Evolutionary conservation across 2,113 vertebrate species (phyloP), one percentile per base, ranked within the genome.

Genomic region (Hippocampus guttulatus): DNA sequence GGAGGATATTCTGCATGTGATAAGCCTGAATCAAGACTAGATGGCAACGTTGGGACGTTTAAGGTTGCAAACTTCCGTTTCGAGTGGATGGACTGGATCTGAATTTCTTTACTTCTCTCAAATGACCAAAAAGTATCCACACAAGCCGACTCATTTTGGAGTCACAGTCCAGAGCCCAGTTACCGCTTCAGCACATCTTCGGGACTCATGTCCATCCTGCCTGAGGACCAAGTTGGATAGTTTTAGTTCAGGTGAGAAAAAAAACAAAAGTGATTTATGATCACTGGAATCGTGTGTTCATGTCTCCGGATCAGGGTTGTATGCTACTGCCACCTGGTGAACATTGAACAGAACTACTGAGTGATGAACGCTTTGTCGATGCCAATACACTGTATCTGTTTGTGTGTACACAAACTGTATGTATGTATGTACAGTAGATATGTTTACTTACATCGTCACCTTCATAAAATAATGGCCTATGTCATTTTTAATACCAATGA

Each of bases 331-430:
- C 90, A 76, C 79, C 88, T 89, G 80, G 83, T 67, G 43, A 20
- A 14, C 64, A 47, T 14, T 43, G 23, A 65, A 47, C 15, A 49
- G 23, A 65, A 43, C 38, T 64, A 64, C 62, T 64, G 62, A 64
- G 21, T 68, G 71, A 4, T 8, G 16, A 75, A 75, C 2, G 3
- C 27, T 25, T 33, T 30, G 58, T 61, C 7, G 18, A 38, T 5
- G 74, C 62, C 55, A 85, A 79, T 83, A 89, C 85, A 91, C 78
- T 88, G 87, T 85, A 87, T 78, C 85, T 88, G 83, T 89, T 90
- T 91, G 87, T 88, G 81, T 83, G 68, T 77, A 75, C 65, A 68
- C 69, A 80, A 71, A n/a, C 15, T 54, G 74, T 47, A 12, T 72
- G 75, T 76, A 38, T 77, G 72, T 55, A 70, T 79, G 72, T 76